phyloP scores from a whole-genome alignment of 2,797 vertebrate genomes.

The Calcarius lapponicus region DNA sequence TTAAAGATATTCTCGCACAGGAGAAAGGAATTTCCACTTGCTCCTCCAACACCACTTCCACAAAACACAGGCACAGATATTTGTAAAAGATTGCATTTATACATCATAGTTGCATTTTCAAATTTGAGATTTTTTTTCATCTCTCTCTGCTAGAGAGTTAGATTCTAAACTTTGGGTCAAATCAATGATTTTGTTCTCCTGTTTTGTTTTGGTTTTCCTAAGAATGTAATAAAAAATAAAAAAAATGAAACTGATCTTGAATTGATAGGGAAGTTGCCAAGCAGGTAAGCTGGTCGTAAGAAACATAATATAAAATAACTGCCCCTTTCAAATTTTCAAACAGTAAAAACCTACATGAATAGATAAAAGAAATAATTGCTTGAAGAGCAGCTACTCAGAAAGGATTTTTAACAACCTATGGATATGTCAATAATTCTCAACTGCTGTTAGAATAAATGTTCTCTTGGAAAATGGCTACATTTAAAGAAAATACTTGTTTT shows the following conservation, averaged over 20 bases:
- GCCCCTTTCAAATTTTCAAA: slow-evolving; percentile 8
- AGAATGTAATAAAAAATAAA: background rate
- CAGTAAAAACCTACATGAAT: background rate
- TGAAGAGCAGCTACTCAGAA: background rate
- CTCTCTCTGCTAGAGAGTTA: background rate
- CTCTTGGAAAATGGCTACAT: background rate
- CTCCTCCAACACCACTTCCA: background rate
- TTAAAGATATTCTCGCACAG: background rate
- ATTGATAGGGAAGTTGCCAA: background rate
- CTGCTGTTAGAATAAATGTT: background rate
- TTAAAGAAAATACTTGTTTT: background rate
- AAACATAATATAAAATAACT: background rate
- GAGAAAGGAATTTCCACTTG: background rate
- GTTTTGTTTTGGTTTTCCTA: background rate
- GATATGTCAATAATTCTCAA: slow-evolving; percentile 14
- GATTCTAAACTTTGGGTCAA: background rate
- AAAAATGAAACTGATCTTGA: background rate
- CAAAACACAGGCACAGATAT: background rate
- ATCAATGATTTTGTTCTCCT: background rate
- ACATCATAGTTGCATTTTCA: background rate
- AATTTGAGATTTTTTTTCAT: background rate
- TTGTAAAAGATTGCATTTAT: background rate
- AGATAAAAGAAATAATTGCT: slow-evolving; percentile 35
- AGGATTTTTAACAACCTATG: background rate
- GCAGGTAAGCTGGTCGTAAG: background rate